A percentile compares a stretch with the other conserved stretches of the same genome.
Conservation (phyloP, 2,888 invertebrate genomes). For the Xylophagus ater region DNA sequence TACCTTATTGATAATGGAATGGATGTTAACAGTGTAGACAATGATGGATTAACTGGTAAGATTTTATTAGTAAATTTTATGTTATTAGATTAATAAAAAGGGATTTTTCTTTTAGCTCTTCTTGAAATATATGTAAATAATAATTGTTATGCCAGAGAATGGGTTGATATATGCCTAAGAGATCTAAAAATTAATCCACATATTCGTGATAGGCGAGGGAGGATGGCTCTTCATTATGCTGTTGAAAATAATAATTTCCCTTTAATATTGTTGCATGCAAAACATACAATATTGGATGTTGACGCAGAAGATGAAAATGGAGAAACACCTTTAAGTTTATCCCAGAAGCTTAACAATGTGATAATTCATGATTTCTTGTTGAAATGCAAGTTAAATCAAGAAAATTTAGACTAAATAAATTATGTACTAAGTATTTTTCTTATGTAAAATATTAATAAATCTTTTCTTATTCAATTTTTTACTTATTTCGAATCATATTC, state of each 20-base stretch:
- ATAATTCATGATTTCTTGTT: neutral
- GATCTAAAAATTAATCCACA: neutral
- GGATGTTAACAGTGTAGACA: conserved; percentile 3
- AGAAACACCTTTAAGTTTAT: neutral
- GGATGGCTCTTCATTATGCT: conserved; percentile 5
- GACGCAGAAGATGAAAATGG: neutral
- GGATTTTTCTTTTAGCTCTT: conserved; percentile 5
- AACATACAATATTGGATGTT: conserved; percentile 1
- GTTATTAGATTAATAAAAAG: too few species aligned
- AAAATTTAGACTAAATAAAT: too few species aligned
- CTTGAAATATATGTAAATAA: conserved; percentile 4
- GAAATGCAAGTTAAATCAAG: neutral
- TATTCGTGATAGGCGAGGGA: neutral
- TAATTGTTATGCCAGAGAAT: conserved; percentile 4
- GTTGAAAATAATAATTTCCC: conserved; percentile 7
- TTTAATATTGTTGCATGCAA: conserved; percentile 1
- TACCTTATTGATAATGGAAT: conserved; percentile 1
- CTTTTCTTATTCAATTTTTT: too few species aligned
- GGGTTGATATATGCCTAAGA: neutral
- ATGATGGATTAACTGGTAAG: conserved; percentile 5
- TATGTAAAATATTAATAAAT: too few species aligned
- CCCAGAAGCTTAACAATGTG: conserved; percentile 1
- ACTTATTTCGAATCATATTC: too few species aligned
- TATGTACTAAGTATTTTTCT: too few species aligned
- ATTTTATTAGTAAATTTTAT: too few species aligned